Base-by-base conservation (phyloP, 2,113 vertebrate genomes). In the Cynopterus brachyotis region DNA sequence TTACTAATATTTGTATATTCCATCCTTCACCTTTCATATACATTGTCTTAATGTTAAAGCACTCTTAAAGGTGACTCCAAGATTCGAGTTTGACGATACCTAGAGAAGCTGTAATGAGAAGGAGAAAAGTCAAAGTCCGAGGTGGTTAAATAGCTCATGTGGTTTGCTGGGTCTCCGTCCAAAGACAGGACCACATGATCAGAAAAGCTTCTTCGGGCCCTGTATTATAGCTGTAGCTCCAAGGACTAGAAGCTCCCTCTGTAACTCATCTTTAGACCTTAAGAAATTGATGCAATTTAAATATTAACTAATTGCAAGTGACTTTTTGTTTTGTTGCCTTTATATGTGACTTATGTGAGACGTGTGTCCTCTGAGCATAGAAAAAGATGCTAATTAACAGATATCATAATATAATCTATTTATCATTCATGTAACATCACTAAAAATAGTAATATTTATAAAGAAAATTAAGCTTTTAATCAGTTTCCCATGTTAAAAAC, bases 381-480 rank as follows among this genome's bases (percentile, higher is more conserved):
- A 30, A 35, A 13, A 70, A 50, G 57, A 72, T 50, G 17, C 78
- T 78, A 75, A 72, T 15, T 28, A 24, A 57, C 22, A 47, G 42
- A 37, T 8, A 69, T 55, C 9, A 75, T 22, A 15, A 47, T 45
- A 32, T 6, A 84, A 42, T 28, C 75, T 75, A 53, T 17, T 62
- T 42, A 37, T 24, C 15, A 45, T 64, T 73, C 37, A 30, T 3
- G 62, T 53, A 32, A 5, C 30, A 45, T 4, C 42, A 57, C 19
- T 50, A 50, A 78, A 78, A 86, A 67, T 3, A 26, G 35, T 3
- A 3, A 59, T 10, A 83, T 75, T 32, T 85, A 22, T 67, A 89
- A 0, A 45, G 83, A 91, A 95, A 90, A 88, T 42, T 88, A 88
- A 70, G 67, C 64, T 70, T 73, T n/a, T 40, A 93, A 40, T n/a